Conservation (phyloP, 2,113 vertebrate genomes). For the Lycaon pictus region DNA sequence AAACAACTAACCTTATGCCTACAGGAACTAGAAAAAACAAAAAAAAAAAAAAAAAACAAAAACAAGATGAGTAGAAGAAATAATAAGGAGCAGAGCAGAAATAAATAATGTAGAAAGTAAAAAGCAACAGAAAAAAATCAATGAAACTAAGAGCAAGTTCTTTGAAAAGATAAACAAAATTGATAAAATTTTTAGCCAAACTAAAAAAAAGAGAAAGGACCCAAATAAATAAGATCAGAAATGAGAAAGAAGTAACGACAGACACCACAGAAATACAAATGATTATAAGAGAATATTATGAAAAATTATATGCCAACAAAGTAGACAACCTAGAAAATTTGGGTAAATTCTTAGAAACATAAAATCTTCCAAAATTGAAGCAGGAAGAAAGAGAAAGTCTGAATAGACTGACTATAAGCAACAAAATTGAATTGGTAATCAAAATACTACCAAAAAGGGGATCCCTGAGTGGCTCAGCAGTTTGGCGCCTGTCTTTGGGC, state of each 20-base stretch:
- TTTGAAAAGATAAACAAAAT: neutral
- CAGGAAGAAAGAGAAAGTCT: neutral
- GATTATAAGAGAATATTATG: neutral
- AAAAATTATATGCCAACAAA: neutral
- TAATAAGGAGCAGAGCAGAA: neutral
- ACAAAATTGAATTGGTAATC: neutral
- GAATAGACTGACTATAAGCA: neutral
- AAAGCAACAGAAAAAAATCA: neutral
- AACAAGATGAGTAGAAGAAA: neutral
- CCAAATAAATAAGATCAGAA: neutral
- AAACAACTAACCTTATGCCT: neutral
- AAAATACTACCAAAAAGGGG: neutral
- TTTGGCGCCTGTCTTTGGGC: too few species aligned
- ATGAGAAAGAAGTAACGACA: neutral
- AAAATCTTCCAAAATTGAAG: neutral
- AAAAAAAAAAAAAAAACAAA: neutral
- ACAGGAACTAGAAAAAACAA: neutral
- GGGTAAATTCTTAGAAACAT: neutral
- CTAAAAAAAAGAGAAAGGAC: neutral
- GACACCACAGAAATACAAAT: neutral
- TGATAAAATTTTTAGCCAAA: neutral
- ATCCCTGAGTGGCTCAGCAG: too few species aligned
- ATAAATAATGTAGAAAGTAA: neutral
- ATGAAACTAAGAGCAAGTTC: neutral
- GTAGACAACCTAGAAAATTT: neutral